Evolutionary conservation across 2,797 vertebrate species (phyloP), one percentile per base, ranked within the genome.

Genomic region (Erpetoichthys calabaricus): DNA sequence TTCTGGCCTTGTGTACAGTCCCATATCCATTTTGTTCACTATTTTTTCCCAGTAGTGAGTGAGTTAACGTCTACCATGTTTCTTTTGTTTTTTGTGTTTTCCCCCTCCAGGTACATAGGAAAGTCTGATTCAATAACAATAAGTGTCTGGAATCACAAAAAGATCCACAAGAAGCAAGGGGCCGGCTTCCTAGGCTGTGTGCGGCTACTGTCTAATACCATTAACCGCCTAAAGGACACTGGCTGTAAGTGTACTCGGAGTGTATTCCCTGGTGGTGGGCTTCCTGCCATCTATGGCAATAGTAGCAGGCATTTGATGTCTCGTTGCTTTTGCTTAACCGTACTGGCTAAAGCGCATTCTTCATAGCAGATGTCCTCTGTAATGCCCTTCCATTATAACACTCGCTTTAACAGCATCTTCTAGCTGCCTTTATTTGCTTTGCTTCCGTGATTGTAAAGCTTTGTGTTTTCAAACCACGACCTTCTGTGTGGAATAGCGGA

Each of bases 91-190:
- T 64, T 45, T 70, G 65, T 0, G 71, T 65, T 77, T 73, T 55
- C 74, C 25, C 25, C 25, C 56, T 57, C 56, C 69, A 87, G 85
- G 59, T 98, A 98, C 58, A 94, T 98, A 53, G 94, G 95, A 62
- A 98, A 96, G 69, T 92, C 92, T 0, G 94, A 98, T 73, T 98
- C 95, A 5, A 94, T 98, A 82, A 98, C 95, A 0, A 98, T 98
- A 84, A 98, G 95, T 0, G 90, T 98, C 56, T 98, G 95, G 95
- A 98, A 98, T 74, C 93, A 97, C 79, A 98, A 97, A 84, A 98
- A 98, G 80, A 96, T 98, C 62, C 95, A 98, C 78, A 98, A 98
- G 83, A 98, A 98, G 71, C 95, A 98, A 77, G 95, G 95, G 59
- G 95, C 95, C 8, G 95, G 95, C 8, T 98, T 97, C 82, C 86